Conservation (phyloP, 2,113 vertebrate genomes). For the Cygnus buccinator region DNA sequence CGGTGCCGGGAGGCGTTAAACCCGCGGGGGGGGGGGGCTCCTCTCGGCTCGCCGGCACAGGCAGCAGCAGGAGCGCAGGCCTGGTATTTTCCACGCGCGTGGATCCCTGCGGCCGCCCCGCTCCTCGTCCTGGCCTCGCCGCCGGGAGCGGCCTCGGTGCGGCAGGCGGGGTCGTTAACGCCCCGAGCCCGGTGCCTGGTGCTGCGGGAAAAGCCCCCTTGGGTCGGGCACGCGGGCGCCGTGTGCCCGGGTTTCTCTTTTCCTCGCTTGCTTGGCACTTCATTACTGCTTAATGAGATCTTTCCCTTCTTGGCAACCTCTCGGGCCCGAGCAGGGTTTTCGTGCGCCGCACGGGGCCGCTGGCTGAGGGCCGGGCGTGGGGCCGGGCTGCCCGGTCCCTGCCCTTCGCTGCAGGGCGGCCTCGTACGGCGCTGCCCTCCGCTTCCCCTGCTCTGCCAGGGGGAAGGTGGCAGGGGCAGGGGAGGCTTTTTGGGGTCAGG, state of each 20-base stretch:
- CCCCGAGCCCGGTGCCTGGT: neutral
- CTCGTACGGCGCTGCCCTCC: fast-evolving
- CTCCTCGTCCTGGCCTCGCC: neutral
- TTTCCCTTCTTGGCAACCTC: slow-evolving; percentile 6
- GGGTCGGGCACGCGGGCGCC: neutral
- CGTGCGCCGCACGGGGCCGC: neutral
- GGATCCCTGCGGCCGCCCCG: neutral
- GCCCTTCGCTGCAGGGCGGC: neutral
- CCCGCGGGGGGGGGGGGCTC: neutral
- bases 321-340: neutral
- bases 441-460: fast-evolving
- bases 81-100: neutral
- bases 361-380: neutral
- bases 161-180: neutral
- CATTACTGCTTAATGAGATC: slow-evolving; percentile 22
- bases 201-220: neutral
- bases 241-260: neutral
- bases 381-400: neutral
- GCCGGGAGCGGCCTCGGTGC: neutral
- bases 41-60: neutral
- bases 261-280: neutral
- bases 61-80: neutral
- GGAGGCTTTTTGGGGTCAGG: fast-evolving
- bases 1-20: neutral
- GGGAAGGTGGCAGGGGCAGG: neutral